Evolutionary conservation across 2,113 vertebrate genomes (phyloP).

Genomic region (Malaclemys terrapin): DNA sequence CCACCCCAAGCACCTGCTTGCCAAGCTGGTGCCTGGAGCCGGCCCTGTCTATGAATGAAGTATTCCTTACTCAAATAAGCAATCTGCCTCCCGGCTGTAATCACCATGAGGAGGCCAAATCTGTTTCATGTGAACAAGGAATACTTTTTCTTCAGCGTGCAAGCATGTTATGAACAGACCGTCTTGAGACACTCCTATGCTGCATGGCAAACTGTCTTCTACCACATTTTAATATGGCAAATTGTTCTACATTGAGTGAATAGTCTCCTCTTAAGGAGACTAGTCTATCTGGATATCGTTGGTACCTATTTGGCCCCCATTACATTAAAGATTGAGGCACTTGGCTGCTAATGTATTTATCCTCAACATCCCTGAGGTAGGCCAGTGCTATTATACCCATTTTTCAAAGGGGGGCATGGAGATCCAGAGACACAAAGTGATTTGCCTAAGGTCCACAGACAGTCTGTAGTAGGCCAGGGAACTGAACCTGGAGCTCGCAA

Average conservation of each 20-base stretch:
- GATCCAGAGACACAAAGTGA: background rate
- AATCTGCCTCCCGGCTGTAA: background rate
- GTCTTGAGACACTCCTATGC: background rate
- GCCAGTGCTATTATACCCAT: background rate
- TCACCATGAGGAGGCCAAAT: background rate
- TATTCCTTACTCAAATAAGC: background rate
- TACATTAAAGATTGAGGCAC: background rate
- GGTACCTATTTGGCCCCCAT: background rate
- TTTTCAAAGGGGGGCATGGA: background rate
- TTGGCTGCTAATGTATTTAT: background rate
- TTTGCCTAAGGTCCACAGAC: background rate
- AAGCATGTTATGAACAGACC: background rate
- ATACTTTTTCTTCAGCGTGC: background rate
- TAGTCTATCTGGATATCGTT: background rate
- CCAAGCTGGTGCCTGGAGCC: too few species aligned
- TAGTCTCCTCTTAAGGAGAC: background rate
- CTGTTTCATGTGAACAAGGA: background rate
- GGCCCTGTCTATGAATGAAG: background rate
- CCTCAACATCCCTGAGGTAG: background rate
- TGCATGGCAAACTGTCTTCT: background rate
- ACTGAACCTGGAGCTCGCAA: background rate
- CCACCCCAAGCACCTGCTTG: too few species aligned
- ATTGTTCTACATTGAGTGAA: background rate
- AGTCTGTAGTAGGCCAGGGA: background rate
- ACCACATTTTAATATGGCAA: background rate